A percentile compares a stretch with the other conserved stretches of the same genome.
These are phyloP conservation scores for Prenolepis imparis DNA, from an alignment of 2,888 invertebrate species.

Conservation along the genomic window DNA sequence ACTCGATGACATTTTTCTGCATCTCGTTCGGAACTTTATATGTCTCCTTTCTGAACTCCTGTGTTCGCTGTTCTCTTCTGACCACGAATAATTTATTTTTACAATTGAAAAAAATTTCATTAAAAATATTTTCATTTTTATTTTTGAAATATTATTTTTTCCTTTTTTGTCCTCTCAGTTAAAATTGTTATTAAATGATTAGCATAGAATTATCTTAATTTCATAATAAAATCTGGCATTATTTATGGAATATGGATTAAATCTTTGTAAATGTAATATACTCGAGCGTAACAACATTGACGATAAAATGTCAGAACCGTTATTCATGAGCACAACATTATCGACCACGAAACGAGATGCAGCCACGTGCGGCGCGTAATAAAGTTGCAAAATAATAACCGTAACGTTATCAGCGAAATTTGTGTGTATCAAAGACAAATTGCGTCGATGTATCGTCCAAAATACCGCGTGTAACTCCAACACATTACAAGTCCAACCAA, in stretches of 20 bases:
- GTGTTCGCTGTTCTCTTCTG: neutral
- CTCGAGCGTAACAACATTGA: conserved; percentile 28
- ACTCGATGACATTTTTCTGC: neutral
- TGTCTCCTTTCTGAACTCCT: neutral
- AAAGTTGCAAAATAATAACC: conserved; percentile 56
- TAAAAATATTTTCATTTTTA: neutral
- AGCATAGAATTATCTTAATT: neutral
- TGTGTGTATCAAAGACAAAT: conserved; percentile 50
- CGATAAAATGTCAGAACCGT: conserved; percentile 40
- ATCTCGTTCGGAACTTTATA: neutral
- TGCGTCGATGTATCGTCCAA: conserved; percentile 42
- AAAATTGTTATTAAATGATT: neutral
- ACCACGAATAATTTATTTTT: neutral
- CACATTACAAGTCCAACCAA: conserved; percentile 37
- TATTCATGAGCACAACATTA: conserved; percentile 31
- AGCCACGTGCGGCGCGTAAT: conserved; percentile 27
- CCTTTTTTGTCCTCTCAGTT: neutral
- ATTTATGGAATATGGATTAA: neutral
- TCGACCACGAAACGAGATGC: conserved; percentile 15
- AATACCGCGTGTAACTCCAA: conserved; percentile 30
- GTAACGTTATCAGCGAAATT: conserved; percentile 50
- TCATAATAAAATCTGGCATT: neutral
- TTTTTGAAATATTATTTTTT: neutral
- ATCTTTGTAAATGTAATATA: conserved; percentile 9
- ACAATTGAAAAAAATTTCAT: neutral